These are phyloP conservation scores for Hyppa rectilinea DNA, from an alignment of 2,888 invertebrate species.

Conservation along the genomic window DNA sequence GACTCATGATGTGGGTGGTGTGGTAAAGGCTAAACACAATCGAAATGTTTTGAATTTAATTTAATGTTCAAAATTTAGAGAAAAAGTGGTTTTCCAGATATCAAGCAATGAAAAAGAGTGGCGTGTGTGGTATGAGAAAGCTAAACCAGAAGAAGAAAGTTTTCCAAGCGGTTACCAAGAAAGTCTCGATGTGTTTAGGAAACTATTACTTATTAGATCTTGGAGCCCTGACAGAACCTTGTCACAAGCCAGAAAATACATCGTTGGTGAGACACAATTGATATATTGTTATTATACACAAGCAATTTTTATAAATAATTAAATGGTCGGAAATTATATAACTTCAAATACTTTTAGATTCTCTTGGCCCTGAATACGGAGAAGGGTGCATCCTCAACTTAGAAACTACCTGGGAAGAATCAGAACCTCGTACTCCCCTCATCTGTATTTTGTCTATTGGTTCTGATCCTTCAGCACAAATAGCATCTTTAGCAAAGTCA, in stretches of 20 bases:
- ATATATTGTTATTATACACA: too few species aligned
- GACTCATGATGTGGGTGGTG: too few species aligned
- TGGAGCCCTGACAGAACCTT: slow-evolving; percentile 99
- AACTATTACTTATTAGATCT: slow-evolving; percentile 96
- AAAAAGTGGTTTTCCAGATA: slow-evolving; percentile 89
- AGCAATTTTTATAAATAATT: background rate
- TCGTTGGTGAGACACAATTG: slow-evolving; percentile 91
- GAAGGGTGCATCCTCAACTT: slow-evolving; percentile 98
- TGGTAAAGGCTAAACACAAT: background rate
- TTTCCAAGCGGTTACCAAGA: slow-evolving; percentile 97
- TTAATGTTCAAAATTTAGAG: background rate
- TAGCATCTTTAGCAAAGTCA: slow-evolving; percentile 95
- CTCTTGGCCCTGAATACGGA: slow-evolving; percentile 96
- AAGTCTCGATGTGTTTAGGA: slow-evolving; percentile 96
- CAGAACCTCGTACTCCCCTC: slow-evolving; percentile 96
- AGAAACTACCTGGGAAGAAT: slow-evolving; percentile 97
- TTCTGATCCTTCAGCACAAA: slow-evolving; percentile 99
- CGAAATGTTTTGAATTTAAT: background rate
- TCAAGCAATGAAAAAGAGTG: slow-evolving; percentile 96
- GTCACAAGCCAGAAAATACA: slow-evolving; percentile 97
- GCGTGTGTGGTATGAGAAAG: slow-evolving; percentile 97
- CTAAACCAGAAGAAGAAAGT: slow-evolving; percentile 97
- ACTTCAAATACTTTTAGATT: slow-evolving; percentile 89
- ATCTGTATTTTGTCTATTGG: slow-evolving; percentile 98
- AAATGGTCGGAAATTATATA: background rate